phyloP scores from a whole-genome alignment of 2,113 vertebrate species.

The Ptyas mucosa region DNA sequence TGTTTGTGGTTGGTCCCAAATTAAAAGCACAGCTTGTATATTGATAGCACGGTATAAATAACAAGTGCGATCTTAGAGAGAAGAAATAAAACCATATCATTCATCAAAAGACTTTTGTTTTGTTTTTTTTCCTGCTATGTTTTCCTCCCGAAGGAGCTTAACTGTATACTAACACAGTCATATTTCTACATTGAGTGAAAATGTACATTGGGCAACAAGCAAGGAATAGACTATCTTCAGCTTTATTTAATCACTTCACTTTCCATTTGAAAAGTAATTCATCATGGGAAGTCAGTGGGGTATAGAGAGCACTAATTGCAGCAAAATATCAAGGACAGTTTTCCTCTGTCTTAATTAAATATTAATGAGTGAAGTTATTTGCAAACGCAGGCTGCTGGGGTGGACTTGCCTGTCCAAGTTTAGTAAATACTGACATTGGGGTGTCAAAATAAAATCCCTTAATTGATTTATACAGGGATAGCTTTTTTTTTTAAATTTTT shows the following conservation, averaged over 20 bases:
- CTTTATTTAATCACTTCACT: conserved; percentile 81
- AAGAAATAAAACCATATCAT: neutral
- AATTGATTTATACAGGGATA: conserved; percentile 79
- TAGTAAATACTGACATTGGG: conserved; percentile 74
- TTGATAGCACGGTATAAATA: neutral
- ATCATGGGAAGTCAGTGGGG: conserved; percentile 79
- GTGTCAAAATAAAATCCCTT: conserved; percentile 77
- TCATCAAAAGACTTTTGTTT: neutral
- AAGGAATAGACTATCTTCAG: conserved; percentile 70
- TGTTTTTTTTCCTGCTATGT: neutral
- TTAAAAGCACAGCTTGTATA: neutral
- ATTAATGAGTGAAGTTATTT: conserved; percentile 83
- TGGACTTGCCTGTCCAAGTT: conserved; percentile 75
- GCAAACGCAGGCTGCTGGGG: conserved; percentile 73
- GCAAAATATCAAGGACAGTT: conserved; percentile 82
- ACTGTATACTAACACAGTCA: neutral
- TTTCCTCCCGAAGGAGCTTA: neutral
- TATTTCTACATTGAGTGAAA: conserved; percentile 46
- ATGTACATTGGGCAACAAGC: conserved; percentile 53
- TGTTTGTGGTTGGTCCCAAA: conserved; percentile 1
- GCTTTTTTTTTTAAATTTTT: neutral
- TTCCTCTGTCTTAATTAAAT: conserved; percentile 83
- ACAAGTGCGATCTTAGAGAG: neutral
- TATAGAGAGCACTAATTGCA: conserved; percentile 79
- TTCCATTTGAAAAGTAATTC: conserved; percentile 83